phyloP scores from a whole-genome alignment of 37 sponge, comb jelly and placozoan genomes.

The Agelas oroides region DNA sequence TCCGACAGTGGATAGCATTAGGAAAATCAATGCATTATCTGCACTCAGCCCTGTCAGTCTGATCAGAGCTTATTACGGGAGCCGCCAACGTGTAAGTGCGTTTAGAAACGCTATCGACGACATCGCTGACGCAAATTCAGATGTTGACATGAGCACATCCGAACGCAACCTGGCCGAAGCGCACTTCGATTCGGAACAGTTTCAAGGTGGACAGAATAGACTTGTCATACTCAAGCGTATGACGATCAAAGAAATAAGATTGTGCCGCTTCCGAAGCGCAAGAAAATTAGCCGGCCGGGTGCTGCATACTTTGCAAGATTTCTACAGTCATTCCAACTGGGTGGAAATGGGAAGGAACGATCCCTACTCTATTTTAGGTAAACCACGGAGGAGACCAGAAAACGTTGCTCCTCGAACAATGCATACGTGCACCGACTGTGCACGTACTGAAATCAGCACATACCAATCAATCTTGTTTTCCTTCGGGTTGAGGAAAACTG shows the following conservation, averaged over 20 bases:
- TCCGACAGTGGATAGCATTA: neutral
- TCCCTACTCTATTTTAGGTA: constrained; percentile 26
- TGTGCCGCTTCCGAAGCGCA: constrained; percentile 16
- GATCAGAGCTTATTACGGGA: constrained; percentile 43
- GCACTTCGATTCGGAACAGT: constrained; percentile 54
- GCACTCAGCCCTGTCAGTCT: constrained; percentile 5
- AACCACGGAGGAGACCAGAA: neutral
- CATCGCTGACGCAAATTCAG: constrained; percentile 42
- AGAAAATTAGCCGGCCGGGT: constrained; percentile 37
- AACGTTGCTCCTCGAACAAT: constrained; percentile 12
- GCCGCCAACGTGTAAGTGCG: neutral
- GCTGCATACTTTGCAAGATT: constrained; percentile 65
- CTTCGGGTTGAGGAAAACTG: neutral
- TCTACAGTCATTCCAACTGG: constrained; percentile 70
- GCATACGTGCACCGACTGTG: constrained; percentile 37
- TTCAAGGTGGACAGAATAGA: constrained; percentile 48
- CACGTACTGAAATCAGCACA: neutral
- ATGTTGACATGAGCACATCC: constrained; percentile 13
- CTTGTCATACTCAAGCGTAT: constrained; percentile 6
- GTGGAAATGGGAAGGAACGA: constrained; percentile 31
- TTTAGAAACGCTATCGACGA: constrained; percentile 28
- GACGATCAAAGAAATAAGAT: constrained; percentile 9
- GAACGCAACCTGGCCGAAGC: constrained; percentile 15
- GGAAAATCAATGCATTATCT: constrained; percentile 16
- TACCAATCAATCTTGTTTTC: neutral